Conservation (phyloP, 1,140 invertebrate genomes). For the Panonychus citri region DNA sequence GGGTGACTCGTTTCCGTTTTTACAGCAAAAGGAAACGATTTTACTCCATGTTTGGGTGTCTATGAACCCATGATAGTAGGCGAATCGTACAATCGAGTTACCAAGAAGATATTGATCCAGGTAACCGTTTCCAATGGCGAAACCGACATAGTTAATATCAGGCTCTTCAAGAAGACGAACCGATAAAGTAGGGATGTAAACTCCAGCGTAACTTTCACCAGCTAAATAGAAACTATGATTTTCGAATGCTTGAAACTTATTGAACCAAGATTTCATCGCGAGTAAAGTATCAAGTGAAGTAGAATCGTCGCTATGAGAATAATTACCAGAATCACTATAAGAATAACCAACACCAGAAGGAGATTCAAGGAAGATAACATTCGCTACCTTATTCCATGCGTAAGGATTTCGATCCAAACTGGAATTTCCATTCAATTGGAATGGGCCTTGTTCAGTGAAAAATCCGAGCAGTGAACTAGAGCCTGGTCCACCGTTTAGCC, state of each 20-base stretch:
- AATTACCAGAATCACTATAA: constrained; percentile 27
- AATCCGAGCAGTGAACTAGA: constrained; percentile 29
- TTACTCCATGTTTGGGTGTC: background rate
- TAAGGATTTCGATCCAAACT: constrained; percentile 24
- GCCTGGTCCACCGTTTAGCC: constrained; percentile 34
- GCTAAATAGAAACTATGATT: constrained; percentile 24
- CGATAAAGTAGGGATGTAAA: constrained; percentile 29
- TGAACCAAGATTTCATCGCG: constrained; percentile 28
- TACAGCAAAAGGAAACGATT: background rate
- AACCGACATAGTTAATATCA: constrained; percentile 26
- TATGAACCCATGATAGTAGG: background rate
- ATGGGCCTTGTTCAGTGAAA: constrained; percentile 31
- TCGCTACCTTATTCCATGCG: constrained; percentile 39
- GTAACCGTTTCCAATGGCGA: constrained; percentile 30
- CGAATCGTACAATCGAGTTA: background rate
- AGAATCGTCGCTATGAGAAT: constrained; percentile 27
- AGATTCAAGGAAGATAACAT: constrained; percentile 38
- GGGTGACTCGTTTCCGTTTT: background rate
- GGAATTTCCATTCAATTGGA: constrained; percentile 21
- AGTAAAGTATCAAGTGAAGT: constrained; percentile 22
- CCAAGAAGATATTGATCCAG: constrained; percentile 7
- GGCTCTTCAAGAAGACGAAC: constrained; percentile 23
- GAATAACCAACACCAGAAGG: constrained; percentile 33
- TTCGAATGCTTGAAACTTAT: constrained; percentile 27
- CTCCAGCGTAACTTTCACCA: constrained; percentile 27